These are phyloP conservation scores for Sardinella longiceps DNA, from an alignment of 2,797 vertebrate genomes.

Conservation along the genomic window DNA sequence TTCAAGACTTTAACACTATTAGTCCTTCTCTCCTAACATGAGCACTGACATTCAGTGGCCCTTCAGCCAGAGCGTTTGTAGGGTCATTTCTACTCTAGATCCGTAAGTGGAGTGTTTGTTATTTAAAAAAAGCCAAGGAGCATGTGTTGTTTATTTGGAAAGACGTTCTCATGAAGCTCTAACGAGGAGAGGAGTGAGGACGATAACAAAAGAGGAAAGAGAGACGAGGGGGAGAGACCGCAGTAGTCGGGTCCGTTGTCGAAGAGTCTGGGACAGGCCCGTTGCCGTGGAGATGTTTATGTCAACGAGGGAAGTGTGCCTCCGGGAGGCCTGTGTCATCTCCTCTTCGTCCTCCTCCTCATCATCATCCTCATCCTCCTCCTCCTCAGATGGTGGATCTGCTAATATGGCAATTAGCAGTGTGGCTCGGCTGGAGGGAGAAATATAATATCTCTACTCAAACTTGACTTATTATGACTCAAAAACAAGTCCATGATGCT, in stretches of 20 bases:
- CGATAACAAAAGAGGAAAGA: slow-evolving; percentile 45
- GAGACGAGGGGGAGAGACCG: background rate
- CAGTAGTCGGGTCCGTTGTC: background rate
- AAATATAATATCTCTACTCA: background rate
- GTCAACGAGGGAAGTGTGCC: slow-evolving; percentile 25
- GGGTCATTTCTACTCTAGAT: slow-evolving; percentile 52
- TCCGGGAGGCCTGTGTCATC: slow-evolving; percentile 28
- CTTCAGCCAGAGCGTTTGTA: slow-evolving; percentile 51
- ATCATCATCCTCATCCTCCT: background rate
- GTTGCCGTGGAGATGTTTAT: slow-evolving; percentile 49
- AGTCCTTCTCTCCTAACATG: background rate
- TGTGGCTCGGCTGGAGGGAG: background rate
- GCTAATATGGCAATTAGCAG: slow-evolving; percentile 30
- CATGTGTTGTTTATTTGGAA: slow-evolving; percentile 71
- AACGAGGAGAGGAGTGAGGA: background rate
- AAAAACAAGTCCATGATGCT: too few species aligned
- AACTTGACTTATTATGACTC: background rate
- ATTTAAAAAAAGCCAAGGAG: slow-evolving; percentile 65
- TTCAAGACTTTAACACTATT: too few species aligned
- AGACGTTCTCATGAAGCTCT: slow-evolving; percentile 45
- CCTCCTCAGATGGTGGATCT: background rate
- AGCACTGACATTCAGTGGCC: too few species aligned
- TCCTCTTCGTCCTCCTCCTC: background rate
- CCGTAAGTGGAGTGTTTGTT: slow-evolving; percentile 64
- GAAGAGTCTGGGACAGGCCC: slow-evolving; percentile 29